Conservation (phyloP, 2,888 invertebrate species). For the Leucophenga montana region DNA sequence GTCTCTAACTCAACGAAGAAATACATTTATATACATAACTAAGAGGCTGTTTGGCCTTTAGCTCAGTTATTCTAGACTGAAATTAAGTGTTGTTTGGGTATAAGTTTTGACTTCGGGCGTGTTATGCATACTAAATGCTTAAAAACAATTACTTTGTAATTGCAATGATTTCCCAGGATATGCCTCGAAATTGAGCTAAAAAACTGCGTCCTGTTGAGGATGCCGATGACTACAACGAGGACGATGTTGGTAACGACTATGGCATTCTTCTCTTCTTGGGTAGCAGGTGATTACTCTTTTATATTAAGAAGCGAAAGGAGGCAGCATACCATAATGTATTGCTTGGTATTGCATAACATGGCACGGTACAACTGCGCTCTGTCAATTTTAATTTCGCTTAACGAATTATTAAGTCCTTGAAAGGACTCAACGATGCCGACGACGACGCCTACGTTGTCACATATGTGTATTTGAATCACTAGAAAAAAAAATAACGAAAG, state of each 20-base stretch:
- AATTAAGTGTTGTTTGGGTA: no score
- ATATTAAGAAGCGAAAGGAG: background rate
- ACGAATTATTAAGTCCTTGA: conserved; percentile 66
- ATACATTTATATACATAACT: no score
- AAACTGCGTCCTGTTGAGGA: conserved; percentile 15
- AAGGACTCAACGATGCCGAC: conserved; percentile 5
- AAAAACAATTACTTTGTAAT: conserved; percentile 71
- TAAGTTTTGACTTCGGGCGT: no score
- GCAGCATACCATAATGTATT: conserved; percentile 3
- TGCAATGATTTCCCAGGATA: conserved; percentile 70
- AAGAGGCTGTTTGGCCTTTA: no score
- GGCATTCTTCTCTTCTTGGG: background rate
- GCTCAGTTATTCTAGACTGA: no score
- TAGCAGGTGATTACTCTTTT: background rate
- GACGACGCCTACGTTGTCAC: background rate
- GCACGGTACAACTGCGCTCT: conserved; percentile 29
- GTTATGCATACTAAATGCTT: conserved; percentile 38
- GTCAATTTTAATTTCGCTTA: conserved; percentile 66
- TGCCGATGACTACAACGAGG: background rate
- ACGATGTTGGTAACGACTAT: background rate
- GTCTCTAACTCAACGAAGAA: no score
- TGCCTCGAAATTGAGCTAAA: conserved; percentile 48
- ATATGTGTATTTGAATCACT: conserved; percentile 52
- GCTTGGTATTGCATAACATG: conserved; percentile 14
- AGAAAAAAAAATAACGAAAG: conserved; percentile 28